Conservation (phyloP, 2,888 invertebrate genomes). For the Liopterus haemorrhoidalis region DNA sequence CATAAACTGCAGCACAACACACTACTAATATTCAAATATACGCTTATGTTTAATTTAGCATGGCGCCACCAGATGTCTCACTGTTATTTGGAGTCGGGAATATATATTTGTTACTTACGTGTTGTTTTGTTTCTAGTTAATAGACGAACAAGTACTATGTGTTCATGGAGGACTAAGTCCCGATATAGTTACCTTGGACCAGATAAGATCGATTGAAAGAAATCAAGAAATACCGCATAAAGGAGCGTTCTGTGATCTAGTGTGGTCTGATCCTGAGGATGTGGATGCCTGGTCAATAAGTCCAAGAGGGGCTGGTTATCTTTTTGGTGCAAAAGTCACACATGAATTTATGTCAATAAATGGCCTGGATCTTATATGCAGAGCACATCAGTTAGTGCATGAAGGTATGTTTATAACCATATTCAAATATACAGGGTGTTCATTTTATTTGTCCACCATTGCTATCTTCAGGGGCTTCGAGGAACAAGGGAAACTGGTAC, state of each 20-base stretch:
- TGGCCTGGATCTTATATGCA: constrained; percentile 85
- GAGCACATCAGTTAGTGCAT: constrained; percentile 98
- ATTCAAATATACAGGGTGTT: not conserved
- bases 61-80: no score
- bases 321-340: constrained; percentile 92
- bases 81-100: no score
- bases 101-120: not conserved
- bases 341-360: constrained; percentile 93
- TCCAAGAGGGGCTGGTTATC: constrained; percentile 95
- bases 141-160: constrained; percentile 95
- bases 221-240: constrained; percentile 98
- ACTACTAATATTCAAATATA: no score
- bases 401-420: constrained; percentile 63
- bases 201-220: constrained; percentile 90
- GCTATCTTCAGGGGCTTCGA: no score
- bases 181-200: constrained; percentile 92
- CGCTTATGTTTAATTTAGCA: no score
- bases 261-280: constrained; percentile 99
- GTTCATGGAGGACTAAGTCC: constrained; percentile 99
- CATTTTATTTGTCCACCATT: constrained; percentile 8
- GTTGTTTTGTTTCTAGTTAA: constrained; percentile 59
- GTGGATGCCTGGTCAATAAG: constrained; percentile 90
- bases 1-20: no score
- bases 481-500: no score
- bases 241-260: constrained; percentile 96